Conservation (phyloP, 2,113 vertebrate species). For the Corythaixoides concolor region DNA sequence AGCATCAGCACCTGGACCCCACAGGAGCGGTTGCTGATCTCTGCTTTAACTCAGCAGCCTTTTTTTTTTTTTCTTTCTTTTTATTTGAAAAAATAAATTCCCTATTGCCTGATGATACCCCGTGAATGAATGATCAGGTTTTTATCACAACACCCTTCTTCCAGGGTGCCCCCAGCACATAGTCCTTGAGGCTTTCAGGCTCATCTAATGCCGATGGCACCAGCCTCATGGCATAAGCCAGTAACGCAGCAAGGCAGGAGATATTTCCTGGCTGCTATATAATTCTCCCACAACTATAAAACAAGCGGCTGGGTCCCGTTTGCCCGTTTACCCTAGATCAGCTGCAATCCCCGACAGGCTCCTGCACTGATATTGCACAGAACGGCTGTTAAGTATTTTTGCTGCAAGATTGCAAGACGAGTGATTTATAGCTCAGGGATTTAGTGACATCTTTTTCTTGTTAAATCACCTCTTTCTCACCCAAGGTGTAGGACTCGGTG, state of each 20-base stretch:
- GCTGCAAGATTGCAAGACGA: neutral
- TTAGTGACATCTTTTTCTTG: conserved; percentile 30
- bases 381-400: neutral
- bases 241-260: neutral
- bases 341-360: neutral
- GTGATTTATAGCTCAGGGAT: conserved; percentile 34
- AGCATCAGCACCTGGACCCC: rapidly evolving
- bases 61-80: neutral
- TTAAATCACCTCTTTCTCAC: conserved; percentile 24
- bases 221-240: rapidly evolving
- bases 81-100: neutral
- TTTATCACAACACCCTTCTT: neutral
- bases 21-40: neutral
- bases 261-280: neutral
- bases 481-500: neutral
- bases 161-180: neutral
- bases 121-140: neutral
- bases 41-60: neutral
- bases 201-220: rapidly evolving
- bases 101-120: neutral
- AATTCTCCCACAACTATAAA: neutral
- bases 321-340: neutral
- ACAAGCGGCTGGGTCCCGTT: neutral
- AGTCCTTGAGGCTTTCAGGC: neutral
- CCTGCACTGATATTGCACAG: rapidly evolving